phyloP scores from a whole-genome alignment of 2,113 vertebrate genomes.

The Stictonetta naevosa region DNA sequence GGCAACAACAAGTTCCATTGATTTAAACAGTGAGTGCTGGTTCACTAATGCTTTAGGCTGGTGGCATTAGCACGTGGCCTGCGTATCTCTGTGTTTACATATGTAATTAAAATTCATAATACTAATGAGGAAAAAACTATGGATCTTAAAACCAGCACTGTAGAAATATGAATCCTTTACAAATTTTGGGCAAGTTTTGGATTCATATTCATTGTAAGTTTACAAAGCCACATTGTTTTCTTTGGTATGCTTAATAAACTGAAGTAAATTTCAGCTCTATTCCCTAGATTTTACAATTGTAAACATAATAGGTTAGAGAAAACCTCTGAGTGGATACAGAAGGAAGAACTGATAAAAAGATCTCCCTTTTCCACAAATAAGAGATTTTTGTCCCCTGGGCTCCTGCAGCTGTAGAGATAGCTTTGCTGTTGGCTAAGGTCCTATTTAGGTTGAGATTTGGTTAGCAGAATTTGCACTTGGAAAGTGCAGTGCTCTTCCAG shows the following conservation, averaged over 20 bases:
- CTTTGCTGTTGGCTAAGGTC: not conserved
- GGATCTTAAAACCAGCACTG: not conserved
- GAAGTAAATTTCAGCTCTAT: not conserved
- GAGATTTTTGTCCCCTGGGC: not conserved
- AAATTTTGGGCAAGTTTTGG: not conserved
- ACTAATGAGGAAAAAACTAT: not conserved
- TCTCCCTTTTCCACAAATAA: not conserved
- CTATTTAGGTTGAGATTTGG: not conserved
- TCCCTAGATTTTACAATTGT: not conserved
- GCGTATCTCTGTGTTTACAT: not conserved
- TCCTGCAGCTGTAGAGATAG: not conserved
- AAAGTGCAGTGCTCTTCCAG: not conserved
- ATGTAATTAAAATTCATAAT: not conserved
- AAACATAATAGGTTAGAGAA: not conserved
- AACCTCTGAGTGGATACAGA: not conserved
- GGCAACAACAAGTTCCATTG: not conserved
- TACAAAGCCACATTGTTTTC: not conserved
- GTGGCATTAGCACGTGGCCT: not conserved
- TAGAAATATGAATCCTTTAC: not conserved
- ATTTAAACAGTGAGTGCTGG: slow-evolving; percentile 28
- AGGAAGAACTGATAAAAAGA: not conserved
- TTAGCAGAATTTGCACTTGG: not conserved
- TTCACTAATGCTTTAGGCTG: slow-evolving; percentile 11
- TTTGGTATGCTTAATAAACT: not conserved
- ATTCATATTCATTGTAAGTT: not conserved